Evolutionary conservation across 2,888 invertebrate genomes (phyloP).

Genomic region (Lottia gigantea): DNA sequence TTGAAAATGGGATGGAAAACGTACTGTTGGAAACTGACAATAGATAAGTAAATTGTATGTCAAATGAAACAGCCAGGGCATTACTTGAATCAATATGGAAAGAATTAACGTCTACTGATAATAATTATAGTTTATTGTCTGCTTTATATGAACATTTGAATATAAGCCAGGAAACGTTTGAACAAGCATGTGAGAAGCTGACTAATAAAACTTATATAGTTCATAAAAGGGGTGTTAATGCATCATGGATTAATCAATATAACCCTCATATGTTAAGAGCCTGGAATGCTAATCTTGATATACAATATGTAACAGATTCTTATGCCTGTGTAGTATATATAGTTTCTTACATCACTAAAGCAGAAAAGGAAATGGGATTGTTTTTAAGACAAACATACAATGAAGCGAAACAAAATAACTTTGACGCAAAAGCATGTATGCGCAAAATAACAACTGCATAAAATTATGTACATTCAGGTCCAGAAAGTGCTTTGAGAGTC

Average conservation of each 20-base stretch:
- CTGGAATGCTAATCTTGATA: constrained; percentile 23
- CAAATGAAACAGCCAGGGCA: background rate
- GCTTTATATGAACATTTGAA: background rate
- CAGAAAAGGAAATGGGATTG: constrained; percentile 26
- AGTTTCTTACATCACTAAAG: constrained; percentile 40
- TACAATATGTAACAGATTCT: constrained; percentile 14
- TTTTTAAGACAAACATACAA: constrained; percentile 24
- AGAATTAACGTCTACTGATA: background rate
- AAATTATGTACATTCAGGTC: constrained; percentile 26
- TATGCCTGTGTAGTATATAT: constrained; percentile 34
- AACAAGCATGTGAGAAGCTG: background rate
- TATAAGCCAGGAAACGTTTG: background rate
- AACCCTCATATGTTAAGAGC: too few relatives aligned
- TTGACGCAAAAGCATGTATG: too few relatives aligned
- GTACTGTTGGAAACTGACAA: too few relatives aligned
- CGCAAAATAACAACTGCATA: too few relatives aligned
- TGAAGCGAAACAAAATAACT: too few relatives aligned
- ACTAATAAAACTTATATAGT: background rate
- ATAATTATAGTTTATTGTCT: background rate
- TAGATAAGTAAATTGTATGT: too few relatives aligned
- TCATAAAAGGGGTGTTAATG: constrained; percentile 9
- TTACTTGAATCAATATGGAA: constrained; percentile 12
- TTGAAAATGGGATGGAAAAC: too few relatives aligned
- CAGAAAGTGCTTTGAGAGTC: constrained; percentile 28
- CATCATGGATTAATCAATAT: constrained; percentile 12